Evolutionary conservation across 2,888 invertebrate species (phyloP), one percentile per base, ranked within the genome.

Genomic region (Lysandra coridon): DNA sequence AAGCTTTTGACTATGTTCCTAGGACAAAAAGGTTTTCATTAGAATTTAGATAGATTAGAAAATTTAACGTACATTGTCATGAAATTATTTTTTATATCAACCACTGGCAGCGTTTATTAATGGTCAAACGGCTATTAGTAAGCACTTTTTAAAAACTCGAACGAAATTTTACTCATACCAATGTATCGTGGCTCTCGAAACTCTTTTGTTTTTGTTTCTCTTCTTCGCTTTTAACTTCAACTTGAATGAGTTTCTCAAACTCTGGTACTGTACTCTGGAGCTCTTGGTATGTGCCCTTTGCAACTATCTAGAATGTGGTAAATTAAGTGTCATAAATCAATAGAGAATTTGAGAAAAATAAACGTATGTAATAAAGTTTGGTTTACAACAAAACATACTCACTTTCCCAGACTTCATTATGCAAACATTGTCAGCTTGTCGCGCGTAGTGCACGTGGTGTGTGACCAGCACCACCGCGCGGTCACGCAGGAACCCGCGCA

Each of bases 391-490:
- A 60, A 30, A 2, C 10, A 3, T 7, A 80, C 84, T 75, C 73
- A 94, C 95, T 88, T 86, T 86, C 0, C 94, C 94, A 0, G 81
- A 81, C 2, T 90, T 82, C 93, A 95, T 91, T 64, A 94, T 92
- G 81, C 88, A 89, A 0, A 95, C 92, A 77, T 88, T 89, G 83
- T 92, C 90, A 0, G 95, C 95, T 57, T 91, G 87, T 1, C 88
- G 83, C 0, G 95, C 91, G 87, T 95, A 96, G 84, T 96, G 96
- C 44, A 96, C 93, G 84, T 96, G 96, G 83, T 97, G 96, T 0
- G 97, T 97, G 73, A 96, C 96, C 40, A 96, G 87, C 14, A 96
- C 93, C 0, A 95, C 89, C 0, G 96, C 95, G 80, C 94, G 93
- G 80, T 95, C 92, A 4, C 93, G 90, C 0, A 96, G 89, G 83